A percentile compares a stretch with the other conserved stretches of the same genome.
phyloP scores from a whole-genome alignment of 2,113 vertebrate species.

The Limnothrissa miodon region DNA sequence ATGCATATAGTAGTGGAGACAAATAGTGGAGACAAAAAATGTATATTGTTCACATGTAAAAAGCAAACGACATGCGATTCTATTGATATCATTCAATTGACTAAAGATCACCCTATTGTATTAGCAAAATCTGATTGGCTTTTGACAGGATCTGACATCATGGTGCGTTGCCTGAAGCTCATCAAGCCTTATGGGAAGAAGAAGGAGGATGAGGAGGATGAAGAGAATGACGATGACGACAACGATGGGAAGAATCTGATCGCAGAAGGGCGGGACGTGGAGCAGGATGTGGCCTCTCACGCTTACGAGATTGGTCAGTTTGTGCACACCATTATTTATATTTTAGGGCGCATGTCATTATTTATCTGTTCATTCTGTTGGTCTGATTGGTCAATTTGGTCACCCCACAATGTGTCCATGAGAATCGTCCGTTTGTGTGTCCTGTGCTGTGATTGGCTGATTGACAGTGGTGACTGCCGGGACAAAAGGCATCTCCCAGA shows the following conservation, averaged over 20 bases:
- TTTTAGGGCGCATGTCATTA: neutral
- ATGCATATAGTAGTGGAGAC: no score
- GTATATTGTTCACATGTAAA: no score
- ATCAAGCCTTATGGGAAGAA: slow-evolving; percentile 84
- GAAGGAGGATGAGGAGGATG: slow-evolving; percentile 76
- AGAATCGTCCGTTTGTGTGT: no score
- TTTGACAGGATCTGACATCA: slow-evolving; percentile 78
- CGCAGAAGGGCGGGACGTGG: slow-evolving; percentile 76
- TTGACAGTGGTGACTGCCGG: slow-evolving; percentile 82
- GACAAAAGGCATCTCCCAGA: slow-evolving; percentile 86
- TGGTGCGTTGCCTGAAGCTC: slow-evolving; percentile 83
- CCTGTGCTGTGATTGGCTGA: slow-evolving; percentile 36
- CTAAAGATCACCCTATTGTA: no score
- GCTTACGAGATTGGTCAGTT: slow-evolving; percentile 88
- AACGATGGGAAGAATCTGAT: slow-evolving; percentile 59
- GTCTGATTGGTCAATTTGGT: no score
- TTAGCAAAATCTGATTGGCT: neutral
- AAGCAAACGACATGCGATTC: no score
- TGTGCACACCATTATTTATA: neutral
- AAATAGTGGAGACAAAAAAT: no score
- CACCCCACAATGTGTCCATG: no score
- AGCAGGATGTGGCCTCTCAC: slow-evolving; percentile 86
- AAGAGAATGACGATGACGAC: slow-evolving; percentile 72
- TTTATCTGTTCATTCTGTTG: neutral
- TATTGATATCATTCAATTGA: no score